Evolutionary conservation across 1,140 invertebrate genomes (phyloP).

Genomic region (Brachionus plicatilis): DNA sequence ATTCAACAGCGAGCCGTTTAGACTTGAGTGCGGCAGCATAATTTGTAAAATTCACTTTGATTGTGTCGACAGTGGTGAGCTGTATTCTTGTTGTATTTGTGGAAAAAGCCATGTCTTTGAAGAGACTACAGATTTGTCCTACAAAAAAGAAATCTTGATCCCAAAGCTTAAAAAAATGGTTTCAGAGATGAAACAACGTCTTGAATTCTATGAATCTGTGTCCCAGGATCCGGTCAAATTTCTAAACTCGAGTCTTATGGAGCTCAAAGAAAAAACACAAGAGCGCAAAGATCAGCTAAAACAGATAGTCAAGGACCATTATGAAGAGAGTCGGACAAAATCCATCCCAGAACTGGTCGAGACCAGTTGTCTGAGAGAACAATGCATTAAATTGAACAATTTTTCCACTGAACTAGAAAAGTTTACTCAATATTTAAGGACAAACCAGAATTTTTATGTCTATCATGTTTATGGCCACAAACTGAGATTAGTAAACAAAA

Average conservation of each 20-base stretch:
- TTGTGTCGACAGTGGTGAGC: background rate
- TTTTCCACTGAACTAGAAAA: background rate
- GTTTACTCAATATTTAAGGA: background rate
- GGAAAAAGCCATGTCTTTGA: background rate
- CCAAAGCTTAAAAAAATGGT: background rate
- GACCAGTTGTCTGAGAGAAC: background rate
- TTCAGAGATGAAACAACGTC: background rate
- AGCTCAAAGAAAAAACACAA: background rate
- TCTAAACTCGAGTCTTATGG: background rate
- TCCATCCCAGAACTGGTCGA: background rate
- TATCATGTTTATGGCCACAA: constrained; percentile 17
- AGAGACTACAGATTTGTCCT: background rate
- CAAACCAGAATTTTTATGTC: background rate
- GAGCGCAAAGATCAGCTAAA: background rate
- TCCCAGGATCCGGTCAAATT: background rate
- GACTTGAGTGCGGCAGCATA: background rate
- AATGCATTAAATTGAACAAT: background rate
- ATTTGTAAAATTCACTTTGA: background rate
- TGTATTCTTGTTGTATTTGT: background rate
- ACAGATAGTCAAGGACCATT: background rate
- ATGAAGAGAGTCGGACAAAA: background rate
- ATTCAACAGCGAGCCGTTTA: background rate
- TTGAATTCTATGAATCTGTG: background rate
- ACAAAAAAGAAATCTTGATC: background rate
- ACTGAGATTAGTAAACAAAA: background rate